These are phyloP conservation scores for Recurvirostra avosetta DNA, from an alignment of 2,113 vertebrate genomes.

Conservation along the genomic window DNA sequence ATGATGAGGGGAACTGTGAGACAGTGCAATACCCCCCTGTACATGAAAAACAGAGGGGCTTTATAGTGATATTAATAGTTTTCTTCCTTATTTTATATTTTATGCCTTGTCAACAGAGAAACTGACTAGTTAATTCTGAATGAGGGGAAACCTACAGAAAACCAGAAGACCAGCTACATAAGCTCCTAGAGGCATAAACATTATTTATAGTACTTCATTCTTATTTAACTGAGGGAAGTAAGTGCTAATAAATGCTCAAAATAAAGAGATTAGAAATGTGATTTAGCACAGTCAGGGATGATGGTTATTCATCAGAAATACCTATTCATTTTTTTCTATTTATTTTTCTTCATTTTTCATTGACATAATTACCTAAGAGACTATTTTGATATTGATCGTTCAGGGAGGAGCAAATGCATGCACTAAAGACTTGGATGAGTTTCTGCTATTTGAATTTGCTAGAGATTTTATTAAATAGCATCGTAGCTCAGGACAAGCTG, in stretches of 20 bases:
- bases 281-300: neutral
- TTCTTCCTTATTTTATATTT: neutral
- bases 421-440: slow-evolving; percentile 35
- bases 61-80: neutral
- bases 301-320: slow-evolving; percentile 15
- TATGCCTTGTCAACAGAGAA: neutral
- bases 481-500: slow-evolving; percentile 21
- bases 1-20: neutral
- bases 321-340: neutral
- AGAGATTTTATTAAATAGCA: slow-evolving; percentile 51
- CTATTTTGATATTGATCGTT: slow-evolving; percentile 40
- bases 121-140: neutral
- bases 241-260: slow-evolving; percentile 6
- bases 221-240: slow-evolving; percentile 26
- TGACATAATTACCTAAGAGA: slow-evolving; percentile 34
- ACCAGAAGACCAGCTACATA: neutral
- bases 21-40: neutral
- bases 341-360: slow-evolving; percentile 51
- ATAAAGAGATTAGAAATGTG: neutral
- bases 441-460: slow-evolving; percentile 62
- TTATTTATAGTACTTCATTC: neutral
- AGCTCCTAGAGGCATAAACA: neutral
- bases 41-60: neutral
- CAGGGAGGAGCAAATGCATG: slow-evolving; percentile 32
- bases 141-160: neutral